Evolutionary conservation across 2,888 invertebrate genomes (phyloP), one percentile per base, ranked within the genome.

Genomic region (Melangyna quadrimaculata): DNA sequence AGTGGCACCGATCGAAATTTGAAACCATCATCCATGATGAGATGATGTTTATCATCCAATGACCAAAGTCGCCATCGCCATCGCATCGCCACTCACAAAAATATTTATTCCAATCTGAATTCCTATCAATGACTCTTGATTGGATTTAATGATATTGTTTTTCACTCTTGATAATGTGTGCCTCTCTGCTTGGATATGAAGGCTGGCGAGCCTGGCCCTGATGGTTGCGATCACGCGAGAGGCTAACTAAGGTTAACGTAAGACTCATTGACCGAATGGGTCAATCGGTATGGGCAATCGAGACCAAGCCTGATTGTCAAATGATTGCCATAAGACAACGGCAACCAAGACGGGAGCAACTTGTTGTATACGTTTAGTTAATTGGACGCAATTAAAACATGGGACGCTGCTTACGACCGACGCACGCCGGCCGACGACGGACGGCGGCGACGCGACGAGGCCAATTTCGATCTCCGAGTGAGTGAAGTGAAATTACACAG

Each of bases 171-270:
- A 69, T 72, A 51, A 51, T 74, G 73, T 29, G 69, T 45, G 70
- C 24, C 51, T 48, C 8, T 8, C 8, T 59, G 19, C 27, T 69
- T 53, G 72, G 72, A 71, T 80, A 65, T 48, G 69, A 77, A 80
- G 80, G 77, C 80, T 61, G 63, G 53, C 70, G 10, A 0, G 57
- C 24, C 53, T 63, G 63, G 59, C 73, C 43, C 69, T 67, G 67
- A 51, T 67, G 48, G 9, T 61, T 71, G 80, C 70, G 55, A 70
- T 77, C 86, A 86, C 70, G 86, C 86, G 43, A 81, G 89, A 87
- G 91, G 91, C 91, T 90, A 91, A 91, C 91, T 89, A 89, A 91
- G 91, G 91, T 91, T 91, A 91, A 91, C 91, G 88, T 89, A 89
- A 81, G 88, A 89, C 89, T 90, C 90, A 89, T 91, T 90, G 90